Evolutionary conservation across 2,888 invertebrate species (phyloP), one percentile per base, ranked within the genome.

Genomic region (Rhagonycha lutea): DNA sequence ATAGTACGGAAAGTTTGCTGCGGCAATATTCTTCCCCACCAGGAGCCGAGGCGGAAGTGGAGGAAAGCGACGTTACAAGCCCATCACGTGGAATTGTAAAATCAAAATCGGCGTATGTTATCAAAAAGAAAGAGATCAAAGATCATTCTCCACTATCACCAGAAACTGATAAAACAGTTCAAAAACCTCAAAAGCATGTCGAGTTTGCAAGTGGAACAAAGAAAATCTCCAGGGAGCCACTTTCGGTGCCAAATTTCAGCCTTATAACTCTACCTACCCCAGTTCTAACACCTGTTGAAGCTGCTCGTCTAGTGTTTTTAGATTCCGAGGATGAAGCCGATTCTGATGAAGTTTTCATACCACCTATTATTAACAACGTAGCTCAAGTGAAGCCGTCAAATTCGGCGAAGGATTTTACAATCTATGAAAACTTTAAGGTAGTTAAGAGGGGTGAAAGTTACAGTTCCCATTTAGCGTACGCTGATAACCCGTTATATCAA

Each of bases 191-290:
- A 70, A 86, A 86, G 74, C 81, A 85, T 8, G 86, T 88, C 1
- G 88, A 88, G 73, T 86, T 87, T 79, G 87, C 86, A 76, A 83
- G 81, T 76, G 81, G 85, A n/a, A 88, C 79, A 11, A 79, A 81
- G 18, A 83, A 83, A 61, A 88, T 93, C 85, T 88, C 92, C 0
- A 89, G 93, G 70, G 94, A 94, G 82, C 93, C 93, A 0, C 91
- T 92, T 68, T 94, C 94, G 4, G 94, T 94, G 82, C 94, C 94
- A 80, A 94, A 94, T 86, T 94, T 94, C 85, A 91, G 91, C 73
- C 77, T 83, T 8, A 88, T 93, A 81, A 90, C 91, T 4, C 86
- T 92, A 61, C 92, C 92, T 32, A 92, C 92, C 3, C 92, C 92
- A 9, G 91, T 91, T 18, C 87, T 93, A 68, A 92, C 93, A 0